phyloP scores from a whole-genome alignment of 2,888 invertebrate species.

The Morpho achilles region DNA sequence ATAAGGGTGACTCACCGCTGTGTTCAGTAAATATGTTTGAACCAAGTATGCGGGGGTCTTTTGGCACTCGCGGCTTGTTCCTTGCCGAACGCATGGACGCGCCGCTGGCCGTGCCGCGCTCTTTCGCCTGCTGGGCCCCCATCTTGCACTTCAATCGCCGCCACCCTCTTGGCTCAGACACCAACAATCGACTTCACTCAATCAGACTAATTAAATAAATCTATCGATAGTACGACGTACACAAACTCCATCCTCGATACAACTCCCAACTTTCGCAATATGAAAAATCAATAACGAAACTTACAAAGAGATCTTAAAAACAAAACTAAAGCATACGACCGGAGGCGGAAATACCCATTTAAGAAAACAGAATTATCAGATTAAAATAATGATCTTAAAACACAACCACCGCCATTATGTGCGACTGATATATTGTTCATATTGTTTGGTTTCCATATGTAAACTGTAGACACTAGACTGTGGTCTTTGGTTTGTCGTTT shows the following conservation, averaged over 20 bases:
- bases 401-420: slow-evolving; percentile 69
- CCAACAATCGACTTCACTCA: slow-evolving; percentile 34
- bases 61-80: slow-evolving; percentile 86
- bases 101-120: slow-evolving; percentile 87
- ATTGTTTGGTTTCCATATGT: too few relatives aligned
- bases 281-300: slow-evolving; percentile 17
- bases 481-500: slow-evolving; percentile 33
- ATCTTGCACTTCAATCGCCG: slow-evolving; percentile 67
- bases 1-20: slow-evolving; percentile 85
- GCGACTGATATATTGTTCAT: slow-evolving; percentile 43
- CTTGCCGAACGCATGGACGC: slow-evolving; percentile 87
- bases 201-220: slow-evolving; percentile 57
- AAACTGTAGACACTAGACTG: too few relatives aligned
- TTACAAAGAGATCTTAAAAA: slow-evolving; percentile 10
- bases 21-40: slow-evolving; percentile 97
- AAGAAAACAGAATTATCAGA: slow-evolving; percentile 43
- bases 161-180: slow-evolving; percentile 86
- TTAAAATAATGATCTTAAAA: slow-evolving; percentile 48
- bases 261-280: slow-evolving; percentile 19
- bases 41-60: slow-evolving; percentile 91
- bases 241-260: slow-evolving; percentile 42
- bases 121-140: slow-evolving; percentile 97
- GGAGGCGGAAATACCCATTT: slow-evolving; percentile 28
- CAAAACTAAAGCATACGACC: slow-evolving; percentile 28
- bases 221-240: slow-evolving; percentile 43